These are phyloP conservation scores for Electrophaes corylata DNA, from an alignment of 2,888 invertebrate genomes.

Conservation along the genomic window DNA sequence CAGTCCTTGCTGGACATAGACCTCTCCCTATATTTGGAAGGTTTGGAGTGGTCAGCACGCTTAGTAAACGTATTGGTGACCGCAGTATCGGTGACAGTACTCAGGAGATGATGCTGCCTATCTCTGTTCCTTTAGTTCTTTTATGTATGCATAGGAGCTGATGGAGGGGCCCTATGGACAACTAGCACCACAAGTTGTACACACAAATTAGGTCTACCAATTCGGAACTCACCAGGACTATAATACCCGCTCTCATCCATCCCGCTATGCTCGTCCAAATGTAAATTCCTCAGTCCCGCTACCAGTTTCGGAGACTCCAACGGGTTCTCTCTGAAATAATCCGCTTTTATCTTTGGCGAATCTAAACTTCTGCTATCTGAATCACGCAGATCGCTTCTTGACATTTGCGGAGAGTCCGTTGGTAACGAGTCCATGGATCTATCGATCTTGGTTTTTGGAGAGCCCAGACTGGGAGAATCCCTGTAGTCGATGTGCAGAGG, in stretches of 20 bases:
- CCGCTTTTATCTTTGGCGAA: slow-evolving; percentile 73
- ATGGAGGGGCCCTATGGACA: no score
- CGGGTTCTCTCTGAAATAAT: slow-evolving; percentile 69
- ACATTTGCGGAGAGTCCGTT: slow-evolving; percentile 75
- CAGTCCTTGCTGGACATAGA: no score
- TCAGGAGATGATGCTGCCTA: no score
- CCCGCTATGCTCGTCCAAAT: slow-evolving; percentile 76
- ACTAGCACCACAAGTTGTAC: no score
- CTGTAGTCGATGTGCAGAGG: slow-evolving; percentile 76
- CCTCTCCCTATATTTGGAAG: no score
- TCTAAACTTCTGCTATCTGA: slow-evolving; percentile 74
- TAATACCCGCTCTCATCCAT: slow-evolving; percentile 82
- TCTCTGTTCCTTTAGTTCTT: no score
- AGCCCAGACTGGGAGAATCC: slow-evolving; percentile 71
- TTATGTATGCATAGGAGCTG: no score
- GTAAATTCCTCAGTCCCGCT: slow-evolving; percentile 71
- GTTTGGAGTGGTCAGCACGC: no score
- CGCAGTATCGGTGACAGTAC: no score
- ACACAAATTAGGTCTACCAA: no score
- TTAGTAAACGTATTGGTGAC: no score
- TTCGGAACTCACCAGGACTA: slow-evolving; percentile 65
- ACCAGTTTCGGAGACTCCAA: slow-evolving; percentile 74
- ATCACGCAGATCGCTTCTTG: slow-evolving; percentile 71
- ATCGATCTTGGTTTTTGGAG: slow-evolving; percentile 74
- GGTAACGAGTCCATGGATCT: slow-evolving; percentile 75